Conservation (phyloP, 1,140 invertebrate genomes). For the Achatina immaculata region DNA sequence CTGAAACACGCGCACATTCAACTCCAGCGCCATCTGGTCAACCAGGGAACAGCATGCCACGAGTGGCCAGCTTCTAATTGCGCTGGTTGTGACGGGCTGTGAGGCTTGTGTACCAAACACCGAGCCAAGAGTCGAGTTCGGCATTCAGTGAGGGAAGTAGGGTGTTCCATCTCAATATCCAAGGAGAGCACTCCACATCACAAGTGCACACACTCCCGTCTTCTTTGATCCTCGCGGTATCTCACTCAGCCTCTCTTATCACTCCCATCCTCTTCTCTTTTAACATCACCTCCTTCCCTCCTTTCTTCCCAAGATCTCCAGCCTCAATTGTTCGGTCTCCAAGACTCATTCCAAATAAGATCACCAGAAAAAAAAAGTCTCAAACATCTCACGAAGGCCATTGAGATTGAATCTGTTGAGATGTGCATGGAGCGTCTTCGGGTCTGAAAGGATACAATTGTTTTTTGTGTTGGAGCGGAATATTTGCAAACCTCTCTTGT, state of each 20-base stretch:
- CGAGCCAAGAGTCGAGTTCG: not conserved
- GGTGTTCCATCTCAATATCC: not conserved
- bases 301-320: not conserved
- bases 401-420: not conserved
- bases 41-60: not conserved
- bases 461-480: not conserved
- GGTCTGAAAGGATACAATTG: not conserved
- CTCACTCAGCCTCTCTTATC: too few relatives aligned
- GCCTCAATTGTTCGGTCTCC: not conserved
- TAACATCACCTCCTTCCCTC: not conserved
- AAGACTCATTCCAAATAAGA: not conserved
- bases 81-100: not conserved
- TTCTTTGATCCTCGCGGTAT: too few relatives aligned
- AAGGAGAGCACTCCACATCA: not conserved
- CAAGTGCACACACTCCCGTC: not conserved
- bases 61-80: not conserved
- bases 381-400: too few relatives aligned
- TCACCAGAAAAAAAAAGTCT: not conserved
- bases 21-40: not conserved
- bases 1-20: not conserved
- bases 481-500: slow-evolving; percentile 7
- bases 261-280: not conserved
- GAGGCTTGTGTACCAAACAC: not conserved
- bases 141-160: not conserved
- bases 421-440: not conserved